Conservation (phyloP, 2,797 vertebrate genomes). For the Chloroceryle inda region DNA sequence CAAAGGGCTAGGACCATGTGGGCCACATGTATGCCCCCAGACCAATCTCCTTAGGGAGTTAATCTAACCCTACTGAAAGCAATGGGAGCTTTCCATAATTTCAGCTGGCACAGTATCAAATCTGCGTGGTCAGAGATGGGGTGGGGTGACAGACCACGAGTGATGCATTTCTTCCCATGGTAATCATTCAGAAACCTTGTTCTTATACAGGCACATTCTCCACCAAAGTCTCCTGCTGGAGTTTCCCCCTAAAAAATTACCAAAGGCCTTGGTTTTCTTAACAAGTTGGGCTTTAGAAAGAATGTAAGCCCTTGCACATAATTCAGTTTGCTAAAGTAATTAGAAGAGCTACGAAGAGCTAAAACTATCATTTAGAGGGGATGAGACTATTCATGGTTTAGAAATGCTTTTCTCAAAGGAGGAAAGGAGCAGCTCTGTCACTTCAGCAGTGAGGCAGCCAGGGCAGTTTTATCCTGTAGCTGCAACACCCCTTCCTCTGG, state of each 20-base stretch:
- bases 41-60: neutral
- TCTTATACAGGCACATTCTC: neutral
- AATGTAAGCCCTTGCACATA: neutral
- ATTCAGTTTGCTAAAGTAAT: fast-evolving
- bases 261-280: neutral
- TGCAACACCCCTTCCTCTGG: neutral
- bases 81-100: neutral
- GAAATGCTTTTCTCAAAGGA: neutral
- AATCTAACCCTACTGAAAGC: neutral
- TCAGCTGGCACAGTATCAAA: neutral
- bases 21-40: neutral
- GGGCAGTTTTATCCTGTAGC: neutral
- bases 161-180: neutral
- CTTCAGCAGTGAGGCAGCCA: neutral
- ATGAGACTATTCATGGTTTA: neutral
- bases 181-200: neutral
- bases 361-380: neutral
- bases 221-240: neutral
- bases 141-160: neutral
- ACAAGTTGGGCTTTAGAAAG: neutral
- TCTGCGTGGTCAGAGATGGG: neutral
- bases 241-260: neutral
- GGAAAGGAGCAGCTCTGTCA: neutral
- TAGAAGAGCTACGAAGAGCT: neutral
- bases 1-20: neutral